Evolutionary conservation across 2,888 invertebrate species (phyloP).

Genomic region (Rapana venosa): DNA sequence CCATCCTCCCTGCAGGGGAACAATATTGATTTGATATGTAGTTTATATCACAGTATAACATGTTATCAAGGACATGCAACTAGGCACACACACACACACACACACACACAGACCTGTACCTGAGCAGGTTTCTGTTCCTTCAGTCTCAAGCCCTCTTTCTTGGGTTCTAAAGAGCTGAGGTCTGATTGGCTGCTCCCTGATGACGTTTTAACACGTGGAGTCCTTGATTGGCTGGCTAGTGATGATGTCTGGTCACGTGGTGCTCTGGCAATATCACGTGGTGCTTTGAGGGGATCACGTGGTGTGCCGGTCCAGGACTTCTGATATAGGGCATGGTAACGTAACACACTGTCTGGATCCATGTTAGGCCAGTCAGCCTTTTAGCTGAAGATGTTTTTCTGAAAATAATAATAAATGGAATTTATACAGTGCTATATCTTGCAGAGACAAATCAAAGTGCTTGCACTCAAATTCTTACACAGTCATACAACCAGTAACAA

Average conservation of each 20-base stretch:
- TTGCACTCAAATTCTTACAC: no score
- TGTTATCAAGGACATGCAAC: neutral
- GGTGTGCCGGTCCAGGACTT: constrained; percentile 52
- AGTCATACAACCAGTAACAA: no score
- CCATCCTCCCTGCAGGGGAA: neutral
- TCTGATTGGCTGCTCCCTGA: neutral
- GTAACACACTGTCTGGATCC: constrained; percentile 51
- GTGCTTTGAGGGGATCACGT: constrained; percentile 31
- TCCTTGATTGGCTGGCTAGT: neutral
- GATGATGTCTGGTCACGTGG: constrained; percentile 23
- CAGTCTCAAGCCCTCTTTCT: neutral
- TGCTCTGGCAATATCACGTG: constrained; percentile 3
- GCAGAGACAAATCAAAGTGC: no score
- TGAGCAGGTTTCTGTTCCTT: neutral
- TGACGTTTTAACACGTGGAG: neutral
- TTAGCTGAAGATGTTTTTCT: neutral
- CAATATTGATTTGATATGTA: neutral
- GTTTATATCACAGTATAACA: neutral
- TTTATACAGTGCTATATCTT: no score
- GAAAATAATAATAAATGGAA: neutral
- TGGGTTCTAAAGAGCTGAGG: neutral
- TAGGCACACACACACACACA: constrained; percentile 3
- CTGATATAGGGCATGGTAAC: constrained; percentile 56
- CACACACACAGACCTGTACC: constrained; percentile 3
- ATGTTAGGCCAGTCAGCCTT: neutral